Conservation (phyloP, 64 coral and sea anemone species). For the Dendrophyllia cribrosa region DNA sequence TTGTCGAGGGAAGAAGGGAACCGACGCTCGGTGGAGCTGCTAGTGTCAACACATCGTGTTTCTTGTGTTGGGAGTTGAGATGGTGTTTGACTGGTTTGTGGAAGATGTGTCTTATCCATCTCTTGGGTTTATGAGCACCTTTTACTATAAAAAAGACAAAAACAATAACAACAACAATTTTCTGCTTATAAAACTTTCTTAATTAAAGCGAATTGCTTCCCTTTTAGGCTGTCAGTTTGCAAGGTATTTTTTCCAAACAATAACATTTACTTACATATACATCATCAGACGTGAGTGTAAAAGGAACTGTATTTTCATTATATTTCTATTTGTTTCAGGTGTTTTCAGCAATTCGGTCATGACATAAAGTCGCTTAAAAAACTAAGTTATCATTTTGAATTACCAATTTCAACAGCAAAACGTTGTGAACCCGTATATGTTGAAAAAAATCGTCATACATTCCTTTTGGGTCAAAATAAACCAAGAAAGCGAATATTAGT, state of each 20-base stretch:
- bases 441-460: too few relatives aligned
- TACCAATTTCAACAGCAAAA: background rate
- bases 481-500: background rate
- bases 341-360: too few relatives aligned
- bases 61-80: background rate
- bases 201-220: too few relatives aligned
- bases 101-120: background rate
- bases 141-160: background rate
- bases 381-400: background rate
- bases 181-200: too few relatives aligned
- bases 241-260: background rate
- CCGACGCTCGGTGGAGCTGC: constrained; percentile 28
- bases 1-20: constrained; percentile 33
- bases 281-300: background rate
- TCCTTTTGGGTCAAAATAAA: too few relatives aligned
- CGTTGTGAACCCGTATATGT: background rate
- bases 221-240: background rate
- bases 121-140: background rate
- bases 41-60: constrained; percentile 18
- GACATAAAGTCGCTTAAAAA: too few relatives aligned
- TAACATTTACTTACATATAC: background rate
- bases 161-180: background rate
- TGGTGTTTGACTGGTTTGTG: constrained; percentile 4
- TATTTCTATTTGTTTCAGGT: too few relatives aligned
- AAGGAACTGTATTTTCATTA: too few relatives aligned